Conservation (phyloP, 2,113 vertebrate genomes). For the Plestiodon gilberti region DNA sequence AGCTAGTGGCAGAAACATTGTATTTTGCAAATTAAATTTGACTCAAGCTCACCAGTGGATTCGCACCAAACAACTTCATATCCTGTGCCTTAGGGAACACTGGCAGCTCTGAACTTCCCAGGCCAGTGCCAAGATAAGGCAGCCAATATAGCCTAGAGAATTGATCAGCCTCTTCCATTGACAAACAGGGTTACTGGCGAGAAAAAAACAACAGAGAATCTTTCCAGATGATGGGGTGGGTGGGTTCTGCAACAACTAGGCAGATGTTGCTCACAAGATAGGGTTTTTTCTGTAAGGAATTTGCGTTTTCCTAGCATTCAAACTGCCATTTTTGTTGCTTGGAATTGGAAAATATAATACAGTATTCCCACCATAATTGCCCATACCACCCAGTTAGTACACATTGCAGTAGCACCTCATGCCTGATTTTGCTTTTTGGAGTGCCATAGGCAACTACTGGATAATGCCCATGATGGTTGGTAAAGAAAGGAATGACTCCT, state of each 20-base stretch:
- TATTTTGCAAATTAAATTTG: slow-evolving; percentile 43
- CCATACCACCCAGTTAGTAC: not conserved
- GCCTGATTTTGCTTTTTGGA: not conserved
- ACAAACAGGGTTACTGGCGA: accelerated
- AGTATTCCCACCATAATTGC: not conserved
- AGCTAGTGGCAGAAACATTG: slow-evolving; percentile 45
- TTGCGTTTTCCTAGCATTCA: not conserved
- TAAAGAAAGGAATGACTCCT: not conserved
- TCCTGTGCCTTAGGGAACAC: not conserved
- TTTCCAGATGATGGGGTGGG: not conserved
- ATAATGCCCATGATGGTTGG: not conserved
- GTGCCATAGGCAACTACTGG: not conserved
- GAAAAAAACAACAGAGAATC: accelerated
- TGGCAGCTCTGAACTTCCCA: not conserved
- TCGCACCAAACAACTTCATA: slow-evolving; percentile 48
- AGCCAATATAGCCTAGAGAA: not conserved
- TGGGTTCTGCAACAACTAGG: not conserved
- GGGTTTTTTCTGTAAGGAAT: not conserved
- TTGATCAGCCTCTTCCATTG: accelerated
- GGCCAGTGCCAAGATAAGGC: accelerated
- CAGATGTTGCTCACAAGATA: not conserved
- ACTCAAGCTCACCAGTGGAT: slow-evolving; percentile 48
- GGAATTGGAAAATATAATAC: too few relatives aligned
- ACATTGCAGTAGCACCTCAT: not conserved
- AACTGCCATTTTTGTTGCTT: not conserved